Evolutionary conservation across 1,140 invertebrate genomes (phyloP).

Genomic region (Platyscapa corneri): DNA sequence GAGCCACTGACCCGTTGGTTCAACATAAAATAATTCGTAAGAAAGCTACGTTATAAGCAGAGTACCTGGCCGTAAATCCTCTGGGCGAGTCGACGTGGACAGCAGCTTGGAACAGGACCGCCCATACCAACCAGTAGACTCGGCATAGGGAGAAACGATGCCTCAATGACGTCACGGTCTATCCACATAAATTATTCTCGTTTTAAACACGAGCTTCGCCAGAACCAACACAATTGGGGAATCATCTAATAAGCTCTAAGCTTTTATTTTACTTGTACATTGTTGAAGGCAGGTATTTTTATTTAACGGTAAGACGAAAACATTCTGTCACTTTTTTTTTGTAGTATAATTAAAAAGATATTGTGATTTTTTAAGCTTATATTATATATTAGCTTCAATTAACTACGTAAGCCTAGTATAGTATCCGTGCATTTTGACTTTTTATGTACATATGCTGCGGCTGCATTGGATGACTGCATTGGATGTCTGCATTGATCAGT

Average conservation of each 20-base stretch:
- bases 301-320: too few relatives aligned
- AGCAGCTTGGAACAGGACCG: slow-evolving; percentile 97
- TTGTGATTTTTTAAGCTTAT: too few relatives aligned
- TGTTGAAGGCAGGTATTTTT: neutral
- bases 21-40: too few relatives aligned
- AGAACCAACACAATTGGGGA: neutral
- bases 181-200: slow-evolving; percentile 20
- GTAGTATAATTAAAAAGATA: too few relatives aligned
- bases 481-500: too few relatives aligned
- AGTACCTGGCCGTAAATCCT: slow-evolving; percentile 89
- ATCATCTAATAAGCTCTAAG: neutral
- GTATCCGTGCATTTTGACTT: too few relatives aligned
- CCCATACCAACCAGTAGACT: slow-evolving; percentile 99
- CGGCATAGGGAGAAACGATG: slow-evolving; percentile 94
- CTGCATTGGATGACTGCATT: too few relatives aligned
- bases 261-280: neutral
- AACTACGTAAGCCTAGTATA: too few relatives aligned
- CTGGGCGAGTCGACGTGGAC: slow-evolving; percentile 96
- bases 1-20: neutral
- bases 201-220: slow-evolving; percentile 6
- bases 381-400: too few relatives aligned
- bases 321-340: too few relatives aligned
- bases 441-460: too few relatives aligned
- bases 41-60: neutral
- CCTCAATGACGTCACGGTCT: slow-evolving; percentile 5